Base-by-base conservation (phyloP, 2,888 invertebrate species). In the Parochlus steinenii region DNA sequence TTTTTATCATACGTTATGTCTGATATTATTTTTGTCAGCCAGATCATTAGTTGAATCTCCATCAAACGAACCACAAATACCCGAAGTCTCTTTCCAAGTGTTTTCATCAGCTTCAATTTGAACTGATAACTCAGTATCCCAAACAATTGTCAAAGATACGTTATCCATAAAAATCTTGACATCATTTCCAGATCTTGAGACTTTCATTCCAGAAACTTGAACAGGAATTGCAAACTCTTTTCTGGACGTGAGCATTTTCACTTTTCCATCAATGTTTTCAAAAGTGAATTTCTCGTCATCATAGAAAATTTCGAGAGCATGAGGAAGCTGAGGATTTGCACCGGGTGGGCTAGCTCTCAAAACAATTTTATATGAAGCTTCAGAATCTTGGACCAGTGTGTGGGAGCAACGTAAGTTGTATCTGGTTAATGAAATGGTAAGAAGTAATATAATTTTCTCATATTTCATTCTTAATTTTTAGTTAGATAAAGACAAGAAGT, bases 1-100 rank as follows among this genome's bases (percentile, higher is more conserved):
- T n/a, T n/a, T n/a, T n/a, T n/a, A 24, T 31, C 27, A 29, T 17
- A 39, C 46, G 46, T 47, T 56, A 28, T 62, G 64, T 3, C 57
- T 46, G 2, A 53, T 56, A 1, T 73, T 74, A 20, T 72, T 71
- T 45, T 66, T 67, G 0, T 67, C 70, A 20, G 58, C 52, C 42
- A 81, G 62, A 52, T 89, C 87, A 48, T 83, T 78, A 6, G 56
- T 57, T 5, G 62, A 55, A 46, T 72, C 65, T 0, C 79, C 78
- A 52, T 89, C 79, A 44, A 82, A 56, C 1, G 63, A 64, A 0
- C 90, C 89, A 50, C 90, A 90, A 0, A 90, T 61, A 36, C 89
- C 90, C 41, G 71, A 71, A 0, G 83, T 79, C 46, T 74, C 71
- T 47, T 80, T 79, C 78, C 82, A 85, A 22, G 81, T 54, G 3